These are phyloP conservation scores for Sinotaia quadrata DNA, from an alignment of 2,888 invertebrate genomes.

Conservation along the genomic window DNA sequence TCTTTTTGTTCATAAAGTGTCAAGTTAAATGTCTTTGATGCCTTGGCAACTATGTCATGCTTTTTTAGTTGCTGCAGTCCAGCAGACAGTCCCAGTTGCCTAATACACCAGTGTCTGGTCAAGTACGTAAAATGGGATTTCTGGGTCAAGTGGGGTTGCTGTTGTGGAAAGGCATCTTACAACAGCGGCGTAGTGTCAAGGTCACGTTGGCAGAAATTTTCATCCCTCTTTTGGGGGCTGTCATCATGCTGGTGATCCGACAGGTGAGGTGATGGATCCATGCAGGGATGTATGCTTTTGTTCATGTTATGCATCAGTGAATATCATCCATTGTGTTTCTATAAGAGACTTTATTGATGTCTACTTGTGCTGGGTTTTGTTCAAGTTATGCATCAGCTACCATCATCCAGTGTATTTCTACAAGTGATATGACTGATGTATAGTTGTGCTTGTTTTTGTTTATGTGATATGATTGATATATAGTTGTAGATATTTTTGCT, in stretches of 20 bases:
- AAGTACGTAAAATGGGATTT: not conserved
- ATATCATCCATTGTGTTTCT: not conserved
- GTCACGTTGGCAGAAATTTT: slow-evolving; percentile 22
- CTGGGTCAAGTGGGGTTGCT: slow-evolving; percentile 77
- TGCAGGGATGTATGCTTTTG: not conserved
- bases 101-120: no score
- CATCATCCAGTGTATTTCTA: not conserved
- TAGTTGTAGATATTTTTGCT: no score
- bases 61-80: no score
- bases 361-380: not conserved
- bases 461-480: no score
- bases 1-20: no score
- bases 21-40: no score
- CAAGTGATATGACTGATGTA: not conserved
- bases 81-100: no score
- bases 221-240: slow-evolving; percentile 17
- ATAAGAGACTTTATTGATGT: not conserved
- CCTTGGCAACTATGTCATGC: no score
- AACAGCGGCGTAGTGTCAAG: slow-evolving; percentile 81
- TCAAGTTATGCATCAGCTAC: not conserved
- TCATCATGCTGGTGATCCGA: slow-evolving; percentile 20
- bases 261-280: slow-evolving; percentile 6
- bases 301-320: not conserved
- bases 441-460: not conserved
- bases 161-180: slow-evolving; percentile 87